A percentile compares a stretch with the other conserved stretches of the same genome.
phyloP scores from a whole-genome alignment of 1,140 invertebrate genomes.

The Drosophila seguyi region DNA sequence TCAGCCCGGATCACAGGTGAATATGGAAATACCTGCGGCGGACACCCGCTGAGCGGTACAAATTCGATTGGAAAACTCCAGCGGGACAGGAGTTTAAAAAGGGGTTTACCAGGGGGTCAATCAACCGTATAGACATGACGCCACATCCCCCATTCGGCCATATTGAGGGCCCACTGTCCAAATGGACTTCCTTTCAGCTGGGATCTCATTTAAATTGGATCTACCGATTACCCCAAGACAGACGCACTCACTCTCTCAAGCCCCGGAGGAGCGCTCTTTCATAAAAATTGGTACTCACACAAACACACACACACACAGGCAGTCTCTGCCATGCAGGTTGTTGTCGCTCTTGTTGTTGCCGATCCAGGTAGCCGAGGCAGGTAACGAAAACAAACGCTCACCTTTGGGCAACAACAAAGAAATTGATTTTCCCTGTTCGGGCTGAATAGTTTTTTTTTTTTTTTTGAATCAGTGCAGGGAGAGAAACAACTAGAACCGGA shows the following conservation, averaged over 20 bases:
- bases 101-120: not conserved
- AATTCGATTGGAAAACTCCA: not conserved
- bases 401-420: slow-evolving; percentile 61
- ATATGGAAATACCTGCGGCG: slow-evolving; percentile 8
- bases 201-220: slow-evolving; percentile 76
- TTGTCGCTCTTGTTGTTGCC: slow-evolving; percentile 1
- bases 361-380: slow-evolving; percentile 59
- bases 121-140: not conserved
- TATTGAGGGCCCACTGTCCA: slow-evolving; percentile 47
- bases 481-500: slow-evolving; percentile 63
- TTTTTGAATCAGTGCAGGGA: slow-evolving; percentile 70
- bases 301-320: too few relatives aligned
- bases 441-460: slow-evolving; percentile 31
- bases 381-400: slow-evolving; percentile 64
- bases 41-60: slow-evolving; percentile 10
- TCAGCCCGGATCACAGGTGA: not conserved
- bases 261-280: slow-evolving; percentile 3
- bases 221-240: slow-evolving; percentile 55
- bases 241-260: slow-evolving; percentile 4
- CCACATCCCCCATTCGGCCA: not conserved
- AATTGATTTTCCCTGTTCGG: slow-evolving; percentile 79
- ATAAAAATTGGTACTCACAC: slow-evolving; percentile 27
- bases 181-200: slow-evolving; percentile 16
- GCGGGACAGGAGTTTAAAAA: not conserved
- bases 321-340: slow-evolving; percentile 15